These are phyloP conservation scores for Gymnarchus niloticus DNA, from an alignment of 2,113 vertebrate genomes.

Conservation along the genomic window DNA sequence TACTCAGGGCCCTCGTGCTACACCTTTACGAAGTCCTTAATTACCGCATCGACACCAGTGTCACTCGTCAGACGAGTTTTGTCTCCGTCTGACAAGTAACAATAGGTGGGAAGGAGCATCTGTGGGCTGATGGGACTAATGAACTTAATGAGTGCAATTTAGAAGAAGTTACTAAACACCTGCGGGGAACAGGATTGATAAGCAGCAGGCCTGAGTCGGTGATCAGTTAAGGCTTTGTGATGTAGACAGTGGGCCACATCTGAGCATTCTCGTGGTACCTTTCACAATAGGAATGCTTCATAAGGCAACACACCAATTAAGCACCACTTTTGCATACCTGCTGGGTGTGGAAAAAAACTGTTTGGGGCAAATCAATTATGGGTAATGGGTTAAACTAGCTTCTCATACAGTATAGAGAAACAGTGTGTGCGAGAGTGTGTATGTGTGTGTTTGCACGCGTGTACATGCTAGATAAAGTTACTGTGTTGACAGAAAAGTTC, in stretches of 20 bases:
- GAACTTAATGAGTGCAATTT: constrained; percentile 20
- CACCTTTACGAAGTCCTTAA: neutral
- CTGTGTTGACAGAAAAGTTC: constrained; percentile 27
- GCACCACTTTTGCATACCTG: constrained; percentile 13
- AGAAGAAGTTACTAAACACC: constrained; percentile 18
- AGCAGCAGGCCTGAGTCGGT: neutral
- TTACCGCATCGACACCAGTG: constrained; percentile 11
- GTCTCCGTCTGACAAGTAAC: constrained; percentile 10
- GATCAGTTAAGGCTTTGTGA: constrained; percentile 21
- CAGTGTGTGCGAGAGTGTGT: neutral
- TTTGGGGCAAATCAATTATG: neutral
- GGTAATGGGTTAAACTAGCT: neutral
- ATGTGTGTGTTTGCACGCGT: neutral
- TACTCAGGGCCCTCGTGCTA: neutral
- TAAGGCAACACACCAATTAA: constrained; percentile 6
- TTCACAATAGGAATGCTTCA: neutral
- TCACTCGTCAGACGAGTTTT: neutral
- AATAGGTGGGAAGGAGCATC: neutral
- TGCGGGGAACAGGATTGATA: neutral
- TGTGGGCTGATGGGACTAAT: constrained; percentile 9
- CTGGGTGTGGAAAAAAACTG: neutral
- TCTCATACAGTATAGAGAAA: neutral
- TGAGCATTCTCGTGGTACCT: neutral
- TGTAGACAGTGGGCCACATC: neutral
- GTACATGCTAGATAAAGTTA: constrained; percentile 22